Conservation (phyloP, 2,113 vertebrate genomes). For the Colaptes auratus region DNA sequence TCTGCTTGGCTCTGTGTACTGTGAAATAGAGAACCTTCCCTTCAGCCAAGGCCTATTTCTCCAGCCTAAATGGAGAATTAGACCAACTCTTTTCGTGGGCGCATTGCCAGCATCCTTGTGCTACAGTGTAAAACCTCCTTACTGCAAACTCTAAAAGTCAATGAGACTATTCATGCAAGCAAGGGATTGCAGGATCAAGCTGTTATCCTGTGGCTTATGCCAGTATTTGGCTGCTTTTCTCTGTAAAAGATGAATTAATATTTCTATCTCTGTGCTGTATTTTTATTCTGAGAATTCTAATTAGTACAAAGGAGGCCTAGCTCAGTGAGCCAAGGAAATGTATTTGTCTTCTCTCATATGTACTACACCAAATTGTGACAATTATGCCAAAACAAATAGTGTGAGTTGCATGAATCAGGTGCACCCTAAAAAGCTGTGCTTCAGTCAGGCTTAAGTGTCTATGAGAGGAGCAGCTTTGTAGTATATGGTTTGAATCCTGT, state of each 20-base stretch:
- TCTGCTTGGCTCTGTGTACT: constrained; percentile 39
- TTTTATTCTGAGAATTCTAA: constrained; percentile 49
- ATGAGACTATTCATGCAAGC: constrained; percentile 45
- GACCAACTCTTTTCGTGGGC: constrained; percentile 15
- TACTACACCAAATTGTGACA: not conserved
- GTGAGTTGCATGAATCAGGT: not conserved
- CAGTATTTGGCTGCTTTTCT: constrained; percentile 48
- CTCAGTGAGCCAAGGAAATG: constrained; percentile 9
- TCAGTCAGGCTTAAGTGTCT: not conserved
- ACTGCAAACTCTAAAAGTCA: constrained; percentile 37
- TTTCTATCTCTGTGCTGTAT: not conserved
- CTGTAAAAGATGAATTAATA: constrained; percentile 28
- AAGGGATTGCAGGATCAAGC: constrained; percentile 59
- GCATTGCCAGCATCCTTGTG: constrained; percentile 3
- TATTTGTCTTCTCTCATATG: not conserved
- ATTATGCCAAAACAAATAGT: not conserved
- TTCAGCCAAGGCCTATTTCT: constrained; percentile 50
- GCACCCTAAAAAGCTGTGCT: not conserved
- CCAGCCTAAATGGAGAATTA: constrained; percentile 41
- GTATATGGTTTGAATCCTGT: not conserved
- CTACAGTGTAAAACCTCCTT: not conserved
- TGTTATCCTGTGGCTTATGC: constrained; percentile 40
- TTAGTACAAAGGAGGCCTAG: constrained; percentile 23
- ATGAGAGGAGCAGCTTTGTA: not conserved
- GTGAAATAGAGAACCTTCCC: not conserved